Evolutionary conservation across 1,140 invertebrate genomes (phyloP), one percentile per base, ranked within the genome.

Genomic region (Vanessa tameamea): DNA sequence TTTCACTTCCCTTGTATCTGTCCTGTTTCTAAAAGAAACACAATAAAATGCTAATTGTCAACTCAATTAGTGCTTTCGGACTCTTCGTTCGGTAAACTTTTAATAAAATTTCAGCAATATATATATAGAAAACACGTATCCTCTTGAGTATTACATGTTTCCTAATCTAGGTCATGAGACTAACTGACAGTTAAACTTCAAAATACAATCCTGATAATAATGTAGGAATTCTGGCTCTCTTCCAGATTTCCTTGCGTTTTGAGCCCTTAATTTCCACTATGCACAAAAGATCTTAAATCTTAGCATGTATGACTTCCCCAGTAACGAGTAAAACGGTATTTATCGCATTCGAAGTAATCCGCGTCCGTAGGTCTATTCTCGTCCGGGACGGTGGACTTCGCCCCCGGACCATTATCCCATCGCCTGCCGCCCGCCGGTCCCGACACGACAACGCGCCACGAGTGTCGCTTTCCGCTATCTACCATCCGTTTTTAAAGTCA

Each of bases 371-470:
- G 23, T 77, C 70, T 78, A 81, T 82, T 81, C 78, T 77, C 78
- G 80, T 80, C 69, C 70, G 75, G 73, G 75, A 73, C 73, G 47
- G 77, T 68, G 82, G 80, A 87, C 85, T 84, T 83, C 78, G 85
- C 72, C 78, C 76, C 73, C 77, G 65, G 76, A 68, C 74, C 74
- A 86, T 85, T 85, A 83, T 85, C 78, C 82, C 77, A 80, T 61
- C 73, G 68, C 64, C 53, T 23, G 71, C 47, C 26, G 67, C 37
- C 43, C 64, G 55, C 31, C 65, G 67, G 20, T 66, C 31, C 23
- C 37, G 37, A 43, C 37, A 43, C 37, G 57, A 61, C 53, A 72
- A 43, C 37, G 73, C 51, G 51, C 65, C 73, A 65, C 76, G 80
- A 76, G 78, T 75, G 77, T 70, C 78, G 81, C 75, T 79, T 84